Base-by-base conservation (phyloP, 2,888 invertebrate genomes). In the Macroteleia sp. region DNA sequence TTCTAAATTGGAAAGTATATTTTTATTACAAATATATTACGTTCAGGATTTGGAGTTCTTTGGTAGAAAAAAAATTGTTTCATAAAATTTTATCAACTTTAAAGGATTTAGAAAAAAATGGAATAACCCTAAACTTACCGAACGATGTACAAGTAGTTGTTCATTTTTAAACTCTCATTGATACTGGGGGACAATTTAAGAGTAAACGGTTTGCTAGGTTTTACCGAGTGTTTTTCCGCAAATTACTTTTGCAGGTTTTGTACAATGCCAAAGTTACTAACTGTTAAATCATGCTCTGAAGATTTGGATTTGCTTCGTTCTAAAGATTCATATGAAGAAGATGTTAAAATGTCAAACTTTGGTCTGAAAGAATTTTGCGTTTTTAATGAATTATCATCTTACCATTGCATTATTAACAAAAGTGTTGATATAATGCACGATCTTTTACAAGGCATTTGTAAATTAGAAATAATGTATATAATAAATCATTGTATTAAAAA, bases 361-460 rank as follows among this genome's bases (percentile, higher is more conserved):
- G 64, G 64, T 0, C 28, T 66, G 1, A 66, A 66, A 46, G 46
- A 44, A 12, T 4, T 9, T 1, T 54, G 54, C 9, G 36, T 66
- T 56, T 66, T 66, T 28, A 44, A 44, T 56, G 9, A 36, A 6
- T 10, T 59, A 9, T n/a, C 9, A 2, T 17, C 3, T 46, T 66
- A 14, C 8, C 36, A 36, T 10, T 32, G 32, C 10, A 32, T 10
- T 10, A 14, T 14, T 5, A 56, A 81, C 17, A 81, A 83, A 52
- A 79, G 79, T 10, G 79, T 79, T 4, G 85, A 86, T 39, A 54
- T 86, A 8, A 81, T 83, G 80, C 85, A 84, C 44, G 82, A 84
- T 22, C 28, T 84, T 28, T 59, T 82, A 16, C 82, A 85, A 61
- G 82, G 85, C 2, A 67, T 81, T 6, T 73, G 74, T 3, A 82